A percentile compares a stretch with the other conserved stretches of the same genome.
Evolutionary conservation across 2,113 vertebrate genomes (phyloP).

Genomic region (Ageneiosus marmoratus): DNA sequence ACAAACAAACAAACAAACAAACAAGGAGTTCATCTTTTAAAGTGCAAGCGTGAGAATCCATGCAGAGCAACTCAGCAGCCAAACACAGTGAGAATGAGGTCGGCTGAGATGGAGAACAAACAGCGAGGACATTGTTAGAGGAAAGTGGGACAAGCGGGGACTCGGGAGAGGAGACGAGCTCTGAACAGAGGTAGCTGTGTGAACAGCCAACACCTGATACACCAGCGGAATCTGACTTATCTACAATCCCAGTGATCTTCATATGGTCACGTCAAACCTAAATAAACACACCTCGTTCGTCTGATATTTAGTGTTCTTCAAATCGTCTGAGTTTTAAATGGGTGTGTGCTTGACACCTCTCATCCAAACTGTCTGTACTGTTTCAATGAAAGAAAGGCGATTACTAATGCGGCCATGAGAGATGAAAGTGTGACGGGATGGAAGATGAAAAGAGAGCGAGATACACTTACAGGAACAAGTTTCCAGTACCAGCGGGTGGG

Average conservation of each 20-base stretch:
- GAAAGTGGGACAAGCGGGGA: slow-evolving; percentile 57
- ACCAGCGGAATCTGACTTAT: slow-evolving; percentile 17
- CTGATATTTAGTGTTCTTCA: background rate
- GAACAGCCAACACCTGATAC: slow-evolving; percentile 46
- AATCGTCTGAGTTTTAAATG: background rate
- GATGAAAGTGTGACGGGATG: slow-evolving; percentile 62
- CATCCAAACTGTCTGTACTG: background rate
- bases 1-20: background rate
- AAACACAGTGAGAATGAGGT: slow-evolving; percentile 32
- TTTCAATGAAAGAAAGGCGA: background rate
- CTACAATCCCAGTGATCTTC: slow-evolving; percentile 38
- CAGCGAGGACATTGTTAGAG: slow-evolving; percentile 46
- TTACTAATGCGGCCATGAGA: slow-evolving; percentile 51
- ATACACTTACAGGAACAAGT: slow-evolving; percentile 82
- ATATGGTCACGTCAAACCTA: slow-evolving; percentile 29
- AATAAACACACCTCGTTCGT: background rate
- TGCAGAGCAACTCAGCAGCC: slow-evolving; percentile 42
- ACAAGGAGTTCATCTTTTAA: background rate
- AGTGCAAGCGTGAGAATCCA: slow-evolving; percentile 1
- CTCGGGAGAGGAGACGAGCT: slow-evolving; percentile 34
- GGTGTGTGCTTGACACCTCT: background rate
- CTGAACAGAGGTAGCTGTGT: slow-evolving; percentile 52
- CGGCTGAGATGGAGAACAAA: slow-evolving; percentile 39
- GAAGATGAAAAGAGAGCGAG: slow-evolving; percentile 56
- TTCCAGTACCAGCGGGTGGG: slow-evolving; percentile 82